phyloP scores from a whole-genome alignment of 2,888 invertebrate genomes.

The Rhagium mordax region DNA sequence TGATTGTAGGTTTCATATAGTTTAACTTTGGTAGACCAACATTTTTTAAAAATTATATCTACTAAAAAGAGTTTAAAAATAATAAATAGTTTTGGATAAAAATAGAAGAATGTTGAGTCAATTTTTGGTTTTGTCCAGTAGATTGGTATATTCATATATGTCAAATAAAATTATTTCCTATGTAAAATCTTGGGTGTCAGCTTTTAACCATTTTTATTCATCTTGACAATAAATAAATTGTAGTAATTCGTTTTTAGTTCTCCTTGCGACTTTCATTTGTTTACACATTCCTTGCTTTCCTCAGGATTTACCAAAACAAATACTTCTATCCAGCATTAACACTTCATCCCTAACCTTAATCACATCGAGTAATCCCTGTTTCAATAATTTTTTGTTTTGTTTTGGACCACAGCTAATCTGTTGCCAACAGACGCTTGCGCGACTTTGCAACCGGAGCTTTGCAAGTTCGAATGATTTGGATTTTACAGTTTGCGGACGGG shows the following conservation, averaged over 20 bases:
- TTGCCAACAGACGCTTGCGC: conserved; percentile 30
- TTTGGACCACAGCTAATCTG: conserved; percentile 8
- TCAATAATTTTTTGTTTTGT: conserved; percentile 1
- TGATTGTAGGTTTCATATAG: too few relatives aligned
- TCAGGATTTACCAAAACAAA: neutral
- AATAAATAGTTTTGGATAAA: too few relatives aligned
- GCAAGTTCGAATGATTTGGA: neutral
- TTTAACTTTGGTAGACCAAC: too few relatives aligned
- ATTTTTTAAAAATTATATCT: too few relatives aligned
- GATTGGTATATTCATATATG: too few relatives aligned
- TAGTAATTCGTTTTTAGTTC: neutral
- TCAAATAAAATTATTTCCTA: too few relatives aligned
- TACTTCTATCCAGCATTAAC: neutral
- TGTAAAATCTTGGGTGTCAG: too few relatives aligned
- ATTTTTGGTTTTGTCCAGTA: too few relatives aligned
- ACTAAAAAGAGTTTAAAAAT: too few relatives aligned
- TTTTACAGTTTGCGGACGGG: conserved; percentile 21
- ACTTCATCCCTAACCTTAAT: neutral
- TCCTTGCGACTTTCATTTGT: neutral
- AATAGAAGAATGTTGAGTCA: too few relatives aligned
- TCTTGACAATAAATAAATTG: too few relatives aligned
- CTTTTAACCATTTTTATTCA: too few relatives aligned
- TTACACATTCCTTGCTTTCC: neutral
- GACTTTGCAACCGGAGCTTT: neutral
- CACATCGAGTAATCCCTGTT: conserved; percentile 6